Evolutionary conservation across 2,797 vertebrate species (phyloP), one percentile per base, ranked within the genome.

Genomic region (Diceros bicornis): DNA sequence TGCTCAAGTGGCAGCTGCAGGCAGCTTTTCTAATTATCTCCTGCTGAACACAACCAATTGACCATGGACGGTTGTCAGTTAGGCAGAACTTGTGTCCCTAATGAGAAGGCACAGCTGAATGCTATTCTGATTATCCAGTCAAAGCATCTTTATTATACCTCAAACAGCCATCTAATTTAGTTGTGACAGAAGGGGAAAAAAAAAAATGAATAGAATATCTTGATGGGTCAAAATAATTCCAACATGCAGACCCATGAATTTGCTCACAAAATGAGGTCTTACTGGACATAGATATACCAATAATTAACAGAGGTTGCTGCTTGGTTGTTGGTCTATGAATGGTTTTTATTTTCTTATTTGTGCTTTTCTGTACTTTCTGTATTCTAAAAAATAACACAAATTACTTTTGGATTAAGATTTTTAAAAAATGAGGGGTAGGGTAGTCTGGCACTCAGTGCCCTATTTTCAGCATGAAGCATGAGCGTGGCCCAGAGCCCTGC

Each of bases 11-110:
- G 75, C 79, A 94, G 64, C 86, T 21, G 64, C 47, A 92, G 74
- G 59, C 83, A 91, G 84, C 77, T 94, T 88, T 95, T 90, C 94
- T 94, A 97, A 96, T 98, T 96, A 86, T 85, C 87, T 95, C 71
- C 61, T 66, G 72, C 57, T 41, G 79, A 84, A 90, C 75, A 78
- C 62, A 91, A 69, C 62, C 75, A 52, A 88, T 68, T 72, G 89
- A 94, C 74, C 0, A 0, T 21, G 37, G 83, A 81, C 32, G 11
- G 90, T 88, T 96, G 93, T 95, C 87, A 81, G 55, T 89, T 66
- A 95, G 91, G 61, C 66, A 92, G 94, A 96, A 88, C 34, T 81
- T 34, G 18, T n/a, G 32, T 23, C 77, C 68, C 78, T 94, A 92
- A 94, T 92, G 92, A 96, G 97, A 95, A 96, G 87, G 66, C 75